phyloP scores from a whole-genome alignment of 2,888 invertebrate genomes.

The Eustalomyia histrio region DNA sequence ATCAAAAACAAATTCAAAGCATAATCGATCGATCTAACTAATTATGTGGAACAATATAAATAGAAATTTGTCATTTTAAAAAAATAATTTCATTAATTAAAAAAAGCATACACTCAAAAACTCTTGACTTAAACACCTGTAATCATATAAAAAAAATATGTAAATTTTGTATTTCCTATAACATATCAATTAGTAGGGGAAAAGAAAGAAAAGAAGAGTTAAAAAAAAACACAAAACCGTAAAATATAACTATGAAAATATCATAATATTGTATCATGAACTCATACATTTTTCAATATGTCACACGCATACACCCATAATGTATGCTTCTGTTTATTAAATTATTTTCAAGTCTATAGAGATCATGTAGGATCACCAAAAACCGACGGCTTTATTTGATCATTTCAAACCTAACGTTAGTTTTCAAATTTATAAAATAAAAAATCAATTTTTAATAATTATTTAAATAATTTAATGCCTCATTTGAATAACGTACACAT shows the following conservation, averaged over 20 bases:
- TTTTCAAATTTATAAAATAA: slow-evolving; percentile 22
- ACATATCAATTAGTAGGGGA: slow-evolving; percentile 33
- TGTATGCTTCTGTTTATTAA: slow-evolving; percentile 24
- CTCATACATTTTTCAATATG: slow-evolving; percentile 25
- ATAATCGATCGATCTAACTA: slow-evolving; percentile 41
- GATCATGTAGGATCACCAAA: not conserved
- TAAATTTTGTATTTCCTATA: slow-evolving; percentile 15
- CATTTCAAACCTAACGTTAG: slow-evolving; percentile 3
- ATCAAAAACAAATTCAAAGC: slow-evolving; percentile 32
- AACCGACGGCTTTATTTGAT: slow-evolving; percentile 22
- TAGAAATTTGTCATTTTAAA: slow-evolving; percentile 46
- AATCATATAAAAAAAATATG: slow-evolving; percentile 4
- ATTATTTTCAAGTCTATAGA: not conserved
- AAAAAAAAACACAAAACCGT: slow-evolving; percentile 12
- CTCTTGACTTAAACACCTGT: slow-evolving; percentile 13
- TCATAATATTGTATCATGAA: slow-evolving; percentile 49
- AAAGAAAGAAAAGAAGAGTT: not conserved
- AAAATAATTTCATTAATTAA: slow-evolving; percentile 32
- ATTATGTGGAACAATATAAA: slow-evolving; percentile 54
- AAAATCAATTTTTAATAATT: slow-evolving; percentile 50
- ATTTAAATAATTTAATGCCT: slow-evolving; percentile 43
- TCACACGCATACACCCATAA: not conserved
- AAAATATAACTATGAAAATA: slow-evolving; percentile 28
- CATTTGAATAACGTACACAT: slow-evolving; percentile 32
- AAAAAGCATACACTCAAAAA: slow-evolving; percentile 4